Base-by-base conservation (phyloP, 37 sponge, comb jelly and placozoan species). In the Corticium candelabrum region DNA sequence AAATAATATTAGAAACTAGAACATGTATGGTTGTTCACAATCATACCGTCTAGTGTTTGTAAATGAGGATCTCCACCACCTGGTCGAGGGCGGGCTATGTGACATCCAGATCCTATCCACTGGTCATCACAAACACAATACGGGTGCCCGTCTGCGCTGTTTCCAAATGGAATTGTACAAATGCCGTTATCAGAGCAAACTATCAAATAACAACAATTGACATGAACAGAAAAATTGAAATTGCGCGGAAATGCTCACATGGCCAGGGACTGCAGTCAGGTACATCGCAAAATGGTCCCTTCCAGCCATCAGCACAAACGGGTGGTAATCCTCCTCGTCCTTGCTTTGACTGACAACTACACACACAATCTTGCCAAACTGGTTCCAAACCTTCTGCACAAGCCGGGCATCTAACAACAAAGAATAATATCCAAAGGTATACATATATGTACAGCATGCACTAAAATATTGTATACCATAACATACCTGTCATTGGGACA, bases 191-290 rank as follows among this genome's bases (percentile, higher is more conserved):
- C 62, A 50, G 62, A 50, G 21, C 62, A 50, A 50, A 50, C 62
- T 50, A 21, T 27, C 21, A 50, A 21, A 50, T 11, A 50, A 11
- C 62, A 50, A 50, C 62, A 50, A 50, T 50, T 50, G 62, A 50
- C 11, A 50, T 21, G 62, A 11, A 50, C 62, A 50, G 15, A 27
- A 50, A 11, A 50, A 50, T 50, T 27, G 21, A 50, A 21, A 50
- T 50, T 27, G 11, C 15, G 15, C 15, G 15, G 11, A 21, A 11
- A 50, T 50, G 11, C 62, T 50, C 21, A 50, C 62, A 50, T 21
- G 62, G 62, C 62, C 62, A 50, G 15, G 62, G 62, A 50, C 62
- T 50, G 62, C 62, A 50, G 62, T 50, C 62, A 50, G 62, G 62
- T 21, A 50, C 62, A 21, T 50, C 62, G 62, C 62, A 50, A 21